phyloP scores from a whole-genome alignment of 2,888 invertebrate species.

The Cheilosia variabilis region DNA sequence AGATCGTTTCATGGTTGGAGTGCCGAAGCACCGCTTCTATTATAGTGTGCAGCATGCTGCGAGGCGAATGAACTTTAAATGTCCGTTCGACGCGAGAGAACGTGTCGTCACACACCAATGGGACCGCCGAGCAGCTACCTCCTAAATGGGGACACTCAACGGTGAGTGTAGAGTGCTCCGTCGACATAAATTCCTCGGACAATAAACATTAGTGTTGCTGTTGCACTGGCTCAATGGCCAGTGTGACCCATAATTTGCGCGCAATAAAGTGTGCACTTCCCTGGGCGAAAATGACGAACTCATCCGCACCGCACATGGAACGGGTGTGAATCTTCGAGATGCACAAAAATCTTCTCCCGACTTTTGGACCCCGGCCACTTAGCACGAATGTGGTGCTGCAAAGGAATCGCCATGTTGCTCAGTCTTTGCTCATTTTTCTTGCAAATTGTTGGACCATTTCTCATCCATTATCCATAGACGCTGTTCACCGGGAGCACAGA shows the following conservation, averaged over 20 bases:
- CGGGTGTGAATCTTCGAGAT: not conserved
- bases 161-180: conserved; percentile 39
- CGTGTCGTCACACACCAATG: conserved; percentile 69
- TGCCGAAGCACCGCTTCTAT: conserved; percentile 18
- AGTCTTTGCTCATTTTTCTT: conserved; percentile 18
- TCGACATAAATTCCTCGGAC: conserved; percentile 70
- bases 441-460: conserved; percentile 60
- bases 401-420: not conserved
- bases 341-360: conserved; percentile 15
- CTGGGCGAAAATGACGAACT: conserved; percentile 16
- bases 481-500: not conserved
- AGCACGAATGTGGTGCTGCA: conserved; percentile 4
- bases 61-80: conserved; percentile 65
- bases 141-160: conserved; percentile 70
- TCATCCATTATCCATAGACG: conserved; percentile 8
- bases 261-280: conserved; percentile 55
- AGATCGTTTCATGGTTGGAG: conserved; percentile 46
- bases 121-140: conserved; percentile 19
- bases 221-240: conserved; percentile 3
- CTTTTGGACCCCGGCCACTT: conserved; percentile 30
- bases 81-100: conserved; percentile 57
- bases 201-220: conserved; percentile 62
- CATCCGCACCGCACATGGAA: conserved; percentile 3
- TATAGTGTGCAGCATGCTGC: conserved; percentile 27
- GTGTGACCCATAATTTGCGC: conserved; percentile 63